Conservation (phyloP, 1,140 invertebrate species). For the Babylonia areolata region DNA sequence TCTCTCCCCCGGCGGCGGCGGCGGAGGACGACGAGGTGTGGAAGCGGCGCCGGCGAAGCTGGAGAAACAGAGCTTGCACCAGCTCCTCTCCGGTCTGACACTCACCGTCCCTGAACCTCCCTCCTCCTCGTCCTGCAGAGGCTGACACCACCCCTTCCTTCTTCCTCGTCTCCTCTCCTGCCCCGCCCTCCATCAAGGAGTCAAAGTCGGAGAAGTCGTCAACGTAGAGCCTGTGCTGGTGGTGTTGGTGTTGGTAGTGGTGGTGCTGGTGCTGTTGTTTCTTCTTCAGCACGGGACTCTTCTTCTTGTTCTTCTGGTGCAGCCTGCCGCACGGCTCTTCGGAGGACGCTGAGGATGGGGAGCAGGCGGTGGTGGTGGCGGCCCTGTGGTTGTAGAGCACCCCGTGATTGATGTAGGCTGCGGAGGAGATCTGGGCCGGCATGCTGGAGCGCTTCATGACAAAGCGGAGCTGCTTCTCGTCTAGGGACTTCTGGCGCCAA, state of each 20-base stretch:
- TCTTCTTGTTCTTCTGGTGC: background rate
- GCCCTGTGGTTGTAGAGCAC: constrained; percentile 38
- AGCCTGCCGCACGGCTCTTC: background rate
- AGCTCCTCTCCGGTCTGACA: constrained; percentile 34
- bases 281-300: constrained; percentile 4
- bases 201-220: constrained; percentile 37
- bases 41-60: constrained; percentile 17
- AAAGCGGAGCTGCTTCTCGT: constrained; percentile 47
- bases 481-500: constrained; percentile 50
- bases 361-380: background rate
- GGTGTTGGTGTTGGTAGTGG: background rate
- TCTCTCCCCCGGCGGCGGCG: no score
- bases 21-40: background rate
- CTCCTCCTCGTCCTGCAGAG: background rate
- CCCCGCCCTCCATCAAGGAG: constrained; percentile 25
- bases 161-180: no score
- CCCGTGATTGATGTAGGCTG: constrained; percentile 45
- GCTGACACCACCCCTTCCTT: background rate
- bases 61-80: constrained; percentile 22
- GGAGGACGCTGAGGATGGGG: background rate
- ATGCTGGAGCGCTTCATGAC: constrained; percentile 45
- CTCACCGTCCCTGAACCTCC: background rate
- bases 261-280: background rate
- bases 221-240: constrained; percentile 4
- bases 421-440: background rate